Percentiles rank a stretch among this genome's conserved stretches.
These are phyloP conservation scores for Caenorhabditis sp. DNA, from an alignment of 2,888 invertebrate genomes.

Conservation along the genomic window DNA sequence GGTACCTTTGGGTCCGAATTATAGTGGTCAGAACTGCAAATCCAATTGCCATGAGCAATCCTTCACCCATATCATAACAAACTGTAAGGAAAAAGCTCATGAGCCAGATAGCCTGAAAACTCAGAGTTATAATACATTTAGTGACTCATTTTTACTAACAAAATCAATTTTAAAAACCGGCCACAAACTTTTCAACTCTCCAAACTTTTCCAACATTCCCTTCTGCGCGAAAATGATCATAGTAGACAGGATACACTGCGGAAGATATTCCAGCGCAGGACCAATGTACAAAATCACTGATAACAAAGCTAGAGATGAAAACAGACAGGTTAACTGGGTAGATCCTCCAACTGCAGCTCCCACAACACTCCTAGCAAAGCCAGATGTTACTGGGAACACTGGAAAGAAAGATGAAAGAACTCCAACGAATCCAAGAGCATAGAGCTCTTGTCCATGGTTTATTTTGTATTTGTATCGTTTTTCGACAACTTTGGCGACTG, in stretches of 20 bases:
- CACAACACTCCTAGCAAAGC: slow-evolving; percentile 81
- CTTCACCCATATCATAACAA: slow-evolving; percentile 81
- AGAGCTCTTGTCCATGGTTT: slow-evolving; percentile 81
- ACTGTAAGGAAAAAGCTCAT: slow-evolving; percentile 79
- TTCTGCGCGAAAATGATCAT: slow-evolving; percentile 80
- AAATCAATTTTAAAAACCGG: slow-evolving; percentile 82
- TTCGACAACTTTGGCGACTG: slow-evolving; percentile 81
- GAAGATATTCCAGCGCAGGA: slow-evolving; percentile 80
- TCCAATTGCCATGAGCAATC: slow-evolving; percentile 77
- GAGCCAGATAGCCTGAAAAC: slow-evolving; percentile 77
- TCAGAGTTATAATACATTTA: neutral
- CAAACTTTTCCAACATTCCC: slow-evolving; percentile 76
- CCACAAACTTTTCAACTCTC: slow-evolving; percentile 78
- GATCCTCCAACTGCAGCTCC: slow-evolving; percentile 80
- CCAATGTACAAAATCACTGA: slow-evolving; percentile 81
- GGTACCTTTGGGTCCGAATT: slow-evolving; percentile 76
- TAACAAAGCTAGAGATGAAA: slow-evolving; percentile 79
- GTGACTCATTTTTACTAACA: slow-evolving; percentile 64
- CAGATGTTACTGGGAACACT: slow-evolving; percentile 82
- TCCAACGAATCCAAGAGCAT: slow-evolving; percentile 82
- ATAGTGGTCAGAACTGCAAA: slow-evolving; percentile 80
- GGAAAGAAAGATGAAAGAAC: slow-evolving; percentile 81
- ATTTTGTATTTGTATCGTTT: slow-evolving; percentile 81
- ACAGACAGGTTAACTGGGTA: slow-evolving; percentile 79
- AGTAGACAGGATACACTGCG: slow-evolving; percentile 79